Evolutionary conservation across 2,888 invertebrate genomes (phyloP).

Genomic region (Coleophora flavipennella): DNA sequence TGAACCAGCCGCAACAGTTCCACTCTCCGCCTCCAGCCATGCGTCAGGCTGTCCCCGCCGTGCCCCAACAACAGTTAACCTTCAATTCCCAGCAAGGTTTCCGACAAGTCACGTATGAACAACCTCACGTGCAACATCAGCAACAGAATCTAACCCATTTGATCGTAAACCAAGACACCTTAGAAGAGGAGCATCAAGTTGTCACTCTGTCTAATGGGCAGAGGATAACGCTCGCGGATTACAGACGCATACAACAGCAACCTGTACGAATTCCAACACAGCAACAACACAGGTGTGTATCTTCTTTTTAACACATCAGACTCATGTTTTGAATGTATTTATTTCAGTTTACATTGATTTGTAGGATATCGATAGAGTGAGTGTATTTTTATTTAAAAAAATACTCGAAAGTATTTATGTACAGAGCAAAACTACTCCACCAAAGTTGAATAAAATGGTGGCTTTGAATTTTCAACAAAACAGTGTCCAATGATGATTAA

Average conservation of each 20-base stretch:
- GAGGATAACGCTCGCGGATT: constrained; percentile 58
- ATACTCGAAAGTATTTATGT: too few species aligned
- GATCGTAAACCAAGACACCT: constrained; percentile 45
- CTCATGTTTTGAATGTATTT: too few species aligned
- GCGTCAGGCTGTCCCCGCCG: constrained; percentile 28
- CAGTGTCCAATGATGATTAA: too few species aligned
- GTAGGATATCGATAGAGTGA: too few species aligned
- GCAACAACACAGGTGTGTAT: constrained; percentile 15
- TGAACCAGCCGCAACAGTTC: constrained; percentile 38
- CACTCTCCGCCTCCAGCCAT: constrained; percentile 38
- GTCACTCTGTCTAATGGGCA: constrained; percentile 55
- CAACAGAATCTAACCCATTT: constrained; percentile 41
- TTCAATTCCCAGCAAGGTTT: constrained; percentile 38
- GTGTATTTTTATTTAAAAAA: too few species aligned
- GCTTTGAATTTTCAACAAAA: too few species aligned
- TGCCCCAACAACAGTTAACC: constrained; percentile 29
- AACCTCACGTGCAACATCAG: constrained; percentile 36
- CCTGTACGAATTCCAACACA: constrained; percentile 39
- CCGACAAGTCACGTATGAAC: constrained; percentile 38
- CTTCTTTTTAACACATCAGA: too few species aligned
- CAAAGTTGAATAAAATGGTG: too few species aligned
- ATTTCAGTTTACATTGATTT: too few species aligned
- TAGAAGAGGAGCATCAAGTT: constrained; percentile 55
- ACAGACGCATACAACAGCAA: constrained; percentile 52
- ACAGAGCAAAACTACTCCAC: too few species aligned